phyloP scores from a whole-genome alignment of 2,797 vertebrate genomes.

The Carduelis carduelis region DNA sequence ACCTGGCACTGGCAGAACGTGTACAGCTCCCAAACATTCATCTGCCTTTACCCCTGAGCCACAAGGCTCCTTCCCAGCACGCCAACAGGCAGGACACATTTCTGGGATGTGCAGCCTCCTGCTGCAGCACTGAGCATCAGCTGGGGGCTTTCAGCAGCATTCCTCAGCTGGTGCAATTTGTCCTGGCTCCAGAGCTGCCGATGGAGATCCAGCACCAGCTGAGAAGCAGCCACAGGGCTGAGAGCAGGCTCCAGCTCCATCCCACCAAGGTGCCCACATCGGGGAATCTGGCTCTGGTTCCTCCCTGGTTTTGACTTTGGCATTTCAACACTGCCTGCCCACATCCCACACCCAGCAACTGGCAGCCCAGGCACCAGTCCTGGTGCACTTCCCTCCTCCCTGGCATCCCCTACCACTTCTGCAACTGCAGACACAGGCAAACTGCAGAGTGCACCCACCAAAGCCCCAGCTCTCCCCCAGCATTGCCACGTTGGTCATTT shows the following conservation, averaged over 20 bases:
- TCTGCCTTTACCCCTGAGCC: not conserved
- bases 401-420: not conserved
- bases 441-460: not conserved
- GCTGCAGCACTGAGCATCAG: fast-evolving
- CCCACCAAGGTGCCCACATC: not conserved
- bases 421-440: not conserved
- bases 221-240: fast-evolving
- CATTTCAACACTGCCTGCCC: not conserved
- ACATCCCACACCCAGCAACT: not conserved
- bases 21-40: not conserved
- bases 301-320: not conserved
- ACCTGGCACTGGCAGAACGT: not conserved
- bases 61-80: not conserved
- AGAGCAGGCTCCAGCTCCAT: not conserved
- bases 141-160: not conserved
- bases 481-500: fast-evolving
- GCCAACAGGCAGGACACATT: not conserved
- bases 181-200: not conserved
- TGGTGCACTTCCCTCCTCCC: fast-evolving
- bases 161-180: not conserved
- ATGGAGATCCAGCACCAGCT: not conserved
- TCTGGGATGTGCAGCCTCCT: not conserved
- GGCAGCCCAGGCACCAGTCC: not conserved
- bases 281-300: not conserved
- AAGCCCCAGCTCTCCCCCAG: not conserved